Conservation (phyloP, 2,113 vertebrate species). For the Prochilodus magdalenae region DNA sequence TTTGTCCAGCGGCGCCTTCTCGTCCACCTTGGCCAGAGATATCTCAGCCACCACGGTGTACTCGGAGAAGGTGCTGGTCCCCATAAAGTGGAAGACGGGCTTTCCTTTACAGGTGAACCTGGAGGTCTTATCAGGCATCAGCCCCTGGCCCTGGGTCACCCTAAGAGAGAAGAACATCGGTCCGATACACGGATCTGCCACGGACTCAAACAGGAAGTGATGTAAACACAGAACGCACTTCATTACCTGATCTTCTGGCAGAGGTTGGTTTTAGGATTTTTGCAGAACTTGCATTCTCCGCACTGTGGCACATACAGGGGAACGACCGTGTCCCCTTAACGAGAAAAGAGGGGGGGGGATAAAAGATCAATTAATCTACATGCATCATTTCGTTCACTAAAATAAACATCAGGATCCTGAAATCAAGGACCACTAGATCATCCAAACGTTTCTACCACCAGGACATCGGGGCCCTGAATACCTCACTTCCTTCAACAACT, state of each 20-base stretch:
- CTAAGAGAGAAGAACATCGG: conserved; percentile 52
- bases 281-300: conserved; percentile 83
- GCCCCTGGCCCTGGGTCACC: conserved; percentile 77
- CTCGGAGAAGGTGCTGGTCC: conserved; percentile 84
- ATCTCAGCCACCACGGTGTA: conserved; percentile 84
- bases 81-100: conserved; percentile 81
- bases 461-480: no score
- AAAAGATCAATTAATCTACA: neutral
- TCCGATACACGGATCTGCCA: neutral
- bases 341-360: neutral
- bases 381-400: no score
- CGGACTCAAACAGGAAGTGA: neutral
- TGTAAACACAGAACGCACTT: neutral
- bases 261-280: conserved; percentile 83
- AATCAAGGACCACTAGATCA: no score
- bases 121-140: conserved; percentile 90
- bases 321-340: conserved; percentile 84
- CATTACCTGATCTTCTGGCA: conserved; percentile 80
- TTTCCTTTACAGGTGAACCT: conserved; percentile 84
- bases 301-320: conserved; percentile 84
- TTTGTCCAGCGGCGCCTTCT: conserved; percentile 77
- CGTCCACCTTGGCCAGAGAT: conserved; percentile 78
- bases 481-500: no score
- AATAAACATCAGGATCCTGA: no score
- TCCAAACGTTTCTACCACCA: no score